Percentiles rank a stretch among this genome's conserved stretches.
These are phyloP conservation scores for Drosophila bipectinata DNA, from an alignment of 1,140 invertebrate genomes.

Conservation along the genomic window DNA sequence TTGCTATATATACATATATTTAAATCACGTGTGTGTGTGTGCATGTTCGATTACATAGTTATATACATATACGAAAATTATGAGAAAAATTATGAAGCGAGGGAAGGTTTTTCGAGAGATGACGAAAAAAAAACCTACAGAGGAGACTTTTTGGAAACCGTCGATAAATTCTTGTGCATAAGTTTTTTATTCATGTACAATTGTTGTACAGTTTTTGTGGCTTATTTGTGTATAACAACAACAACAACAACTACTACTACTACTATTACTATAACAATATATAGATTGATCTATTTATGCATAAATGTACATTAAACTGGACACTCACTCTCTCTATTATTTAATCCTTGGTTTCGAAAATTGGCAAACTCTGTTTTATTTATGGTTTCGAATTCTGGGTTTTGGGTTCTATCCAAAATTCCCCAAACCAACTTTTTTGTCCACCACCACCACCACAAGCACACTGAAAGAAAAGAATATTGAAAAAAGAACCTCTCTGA, in stretches of 20 bases:
- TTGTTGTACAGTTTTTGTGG: conserved; percentile 74
- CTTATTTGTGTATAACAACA: conserved; percentile 75
- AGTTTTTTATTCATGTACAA: conserved; percentile 70
- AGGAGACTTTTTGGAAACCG: conserved; percentile 70
- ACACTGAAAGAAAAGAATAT: conserved; percentile 17
- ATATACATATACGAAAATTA: conserved; percentile 48
- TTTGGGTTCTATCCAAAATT: not conserved
- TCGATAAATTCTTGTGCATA: conserved; percentile 74
- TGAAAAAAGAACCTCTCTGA: conserved; percentile 30
- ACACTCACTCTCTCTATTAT: conserved; percentile 9
- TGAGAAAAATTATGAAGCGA: conserved; percentile 7
- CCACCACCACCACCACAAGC: conserved; percentile 1
- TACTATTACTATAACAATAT: conserved; percentile 37
- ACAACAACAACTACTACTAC: conserved; percentile 46
- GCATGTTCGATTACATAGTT: conserved; percentile 65
- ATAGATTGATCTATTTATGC: conserved; percentile 42
- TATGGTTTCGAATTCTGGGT: conserved; percentile 18
- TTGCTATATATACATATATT: conserved; percentile 33
- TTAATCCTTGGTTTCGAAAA: conserved; percentile 16
- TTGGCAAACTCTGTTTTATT: conserved; percentile 1
- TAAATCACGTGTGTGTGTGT: conserved; percentile 70
- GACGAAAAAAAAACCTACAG: conserved; percentile 53
- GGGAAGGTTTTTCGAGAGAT: conserved; percentile 6
- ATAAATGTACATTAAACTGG: conserved; percentile 48
- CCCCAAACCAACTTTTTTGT: conserved; percentile 7